phyloP scores from a whole-genome alignment of 2,113 vertebrate genomes.

The Sceloporus tristichus region DNA sequence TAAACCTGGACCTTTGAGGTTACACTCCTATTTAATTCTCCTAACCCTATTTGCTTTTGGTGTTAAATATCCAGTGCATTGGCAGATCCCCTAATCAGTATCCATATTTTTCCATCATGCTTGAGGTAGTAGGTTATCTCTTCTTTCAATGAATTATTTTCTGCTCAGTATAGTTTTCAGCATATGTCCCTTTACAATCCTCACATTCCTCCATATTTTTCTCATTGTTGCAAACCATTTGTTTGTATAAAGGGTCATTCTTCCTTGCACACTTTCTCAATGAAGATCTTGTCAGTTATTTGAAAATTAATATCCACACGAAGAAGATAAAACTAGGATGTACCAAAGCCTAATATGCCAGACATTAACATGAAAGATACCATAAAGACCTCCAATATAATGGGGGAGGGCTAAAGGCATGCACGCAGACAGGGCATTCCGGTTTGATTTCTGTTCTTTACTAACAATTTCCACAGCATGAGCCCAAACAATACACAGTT shows the following conservation, averaged over 20 bases:
- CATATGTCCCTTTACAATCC: neutral
- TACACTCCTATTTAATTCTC: constrained; percentile 10
- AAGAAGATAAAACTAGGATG: neutral
- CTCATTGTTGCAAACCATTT: neutral
- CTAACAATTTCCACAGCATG: neutral
- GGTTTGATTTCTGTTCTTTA: too few relatives aligned
- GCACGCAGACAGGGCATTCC: neutral
- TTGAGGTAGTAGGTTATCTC: fast-evolving
- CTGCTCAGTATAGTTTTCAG: neutral
- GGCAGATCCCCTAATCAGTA: neutral
- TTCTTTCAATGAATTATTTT: neutral
- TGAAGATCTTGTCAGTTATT: neutral
- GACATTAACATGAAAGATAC: neutral
- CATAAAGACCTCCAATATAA: neutral
- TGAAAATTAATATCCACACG: neutral
- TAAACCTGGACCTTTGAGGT: neutral
- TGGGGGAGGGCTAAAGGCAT: neutral
- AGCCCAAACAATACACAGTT: neutral
- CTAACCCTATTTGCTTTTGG: neutral
- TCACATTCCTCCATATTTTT: neutral
- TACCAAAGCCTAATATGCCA: neutral
- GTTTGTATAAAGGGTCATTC: neutral
- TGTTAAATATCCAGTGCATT: neutral
- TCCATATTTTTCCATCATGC: neutral
- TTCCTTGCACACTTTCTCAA: neutral